Base-by-base conservation (phyloP, 2,888 invertebrate species). In the Axea sp. region DNA sequence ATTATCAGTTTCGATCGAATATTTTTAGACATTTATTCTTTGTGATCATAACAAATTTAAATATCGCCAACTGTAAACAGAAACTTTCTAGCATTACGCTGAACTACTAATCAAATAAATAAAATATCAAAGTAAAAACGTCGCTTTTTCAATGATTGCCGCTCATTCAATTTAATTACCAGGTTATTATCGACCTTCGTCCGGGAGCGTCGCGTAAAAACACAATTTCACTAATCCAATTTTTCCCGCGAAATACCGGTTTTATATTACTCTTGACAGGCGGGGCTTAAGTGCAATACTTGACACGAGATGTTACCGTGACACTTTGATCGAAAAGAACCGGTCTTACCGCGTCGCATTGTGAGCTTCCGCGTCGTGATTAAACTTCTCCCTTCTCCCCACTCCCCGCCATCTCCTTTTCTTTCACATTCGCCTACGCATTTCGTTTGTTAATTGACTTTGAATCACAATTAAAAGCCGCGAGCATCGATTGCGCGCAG, bases 361-460 rank as follows among this genome's bases (percentile, higher is more conserved):
- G 73, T 60, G 73, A 76, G 76, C 76, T 77, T 76, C 75, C 76
- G 76, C 77, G 49, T 76, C 75, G 76, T 65, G 62, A 62, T 71
- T 69, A 59, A 74, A 57, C 69, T 51, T 69, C 67, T 43, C 6
- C 15, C 39, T 12, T 30, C 33, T 26, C 37, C 37, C 17, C 41
- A 2, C 53, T 19, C 11, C 15, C 19, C 3, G 19, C 9, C 4
- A 7, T 26, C 19, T 6, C 12, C 1, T 14, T 33, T 5, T 31
- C 47, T 7, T 15, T 41, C 45, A 8, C 53, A 19, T 26, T 68
- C 74, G 73, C 64, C 74, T 75, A 78, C 75, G 76, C 76, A 76
- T 57, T 76, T 75, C 69, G 78, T 78, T 78, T 77, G 78, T 78
- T 82, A 80, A 84, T 82, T 79, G 78, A 75, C 78, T 78, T 67